Percentiles rank a stretch among this genome's conserved stretches.
Conservation (phyloP, 2,888 invertebrate genomes). For the Aromia moschata region DNA sequence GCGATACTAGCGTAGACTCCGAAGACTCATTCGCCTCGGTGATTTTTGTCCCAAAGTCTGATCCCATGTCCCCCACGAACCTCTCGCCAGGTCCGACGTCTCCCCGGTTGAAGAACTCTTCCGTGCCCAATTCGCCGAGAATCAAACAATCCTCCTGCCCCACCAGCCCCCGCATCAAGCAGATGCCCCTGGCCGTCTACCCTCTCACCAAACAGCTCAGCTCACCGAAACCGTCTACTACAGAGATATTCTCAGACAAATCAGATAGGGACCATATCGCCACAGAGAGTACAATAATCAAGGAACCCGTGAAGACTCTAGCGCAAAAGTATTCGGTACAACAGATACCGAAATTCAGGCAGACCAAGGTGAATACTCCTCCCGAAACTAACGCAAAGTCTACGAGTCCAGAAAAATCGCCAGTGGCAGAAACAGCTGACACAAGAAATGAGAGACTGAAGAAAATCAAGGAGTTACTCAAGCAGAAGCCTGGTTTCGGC, state of each 20-base stretch:
- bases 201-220: conserved; percentile 70
- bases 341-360: conserved; percentile 60
- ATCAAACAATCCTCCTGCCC: conserved; percentile 76
- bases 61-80: conserved; percentile 71
- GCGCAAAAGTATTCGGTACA: conserved; percentile 60
- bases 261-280: conserved; percentile 52
- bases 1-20: conserved; percentile 93
- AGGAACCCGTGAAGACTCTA: conserved; percentile 44
- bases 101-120: conserved; percentile 71
- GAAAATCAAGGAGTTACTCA: conserved; percentile 76
- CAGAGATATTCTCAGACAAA: conserved; percentile 45
- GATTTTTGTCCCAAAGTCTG: conserved; percentile 88
- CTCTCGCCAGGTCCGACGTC: conserved; percentile 72
- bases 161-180: conserved; percentile 73
- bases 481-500: conserved; percentile 74
- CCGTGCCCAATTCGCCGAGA: conserved; percentile 81
- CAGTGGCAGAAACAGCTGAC: conserved; percentile 36
- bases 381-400: conserved; percentile 23
- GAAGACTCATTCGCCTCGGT: conserved; percentile 95
- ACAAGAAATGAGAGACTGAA: conserved; percentile 70
- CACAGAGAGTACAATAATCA: conserved; percentile 41
- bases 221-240: conserved; percentile 66
- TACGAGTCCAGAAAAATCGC: conserved; percentile 46
- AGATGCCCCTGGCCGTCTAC: conserved; percentile 66
- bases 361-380: conserved; percentile 51